Evolutionary conservation across 2,113 vertebrate genomes (phyloP).

Genomic region (Prietella phreatophila): DNA sequence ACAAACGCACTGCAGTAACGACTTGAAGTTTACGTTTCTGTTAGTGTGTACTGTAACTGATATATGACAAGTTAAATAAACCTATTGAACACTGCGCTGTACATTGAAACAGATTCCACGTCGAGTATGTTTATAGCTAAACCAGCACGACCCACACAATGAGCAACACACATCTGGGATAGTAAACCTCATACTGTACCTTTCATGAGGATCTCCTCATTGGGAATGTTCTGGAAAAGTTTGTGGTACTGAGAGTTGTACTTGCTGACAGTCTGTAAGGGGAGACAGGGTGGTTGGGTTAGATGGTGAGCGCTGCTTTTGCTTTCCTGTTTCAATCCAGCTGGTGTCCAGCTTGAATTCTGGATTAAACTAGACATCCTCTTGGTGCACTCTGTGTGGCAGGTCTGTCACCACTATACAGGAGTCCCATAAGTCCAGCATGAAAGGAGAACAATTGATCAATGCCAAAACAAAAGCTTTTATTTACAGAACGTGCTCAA

Average conservation of each 20-base stretch:
- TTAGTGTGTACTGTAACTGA: not conserved
- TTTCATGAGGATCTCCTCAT: constrained; percentile 93
- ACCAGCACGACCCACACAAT: not conserved
- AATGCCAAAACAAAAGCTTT: not conserved
- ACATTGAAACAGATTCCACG: not conserved
- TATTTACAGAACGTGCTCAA: not conserved
- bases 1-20: not conserved
- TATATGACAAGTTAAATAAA: not conserved
- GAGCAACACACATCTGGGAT: not conserved
- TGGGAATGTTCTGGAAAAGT: constrained; percentile 89
- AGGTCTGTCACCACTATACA: not conserved
- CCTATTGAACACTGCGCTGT: not conserved
- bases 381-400: constrained; percentile 41
- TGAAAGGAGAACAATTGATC: not conserved
- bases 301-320: constrained; percentile 66
- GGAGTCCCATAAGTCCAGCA: not conserved
- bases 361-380: constrained; percentile 72
- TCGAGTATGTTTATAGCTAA: not conserved
- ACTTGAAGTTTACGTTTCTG: not conserved
- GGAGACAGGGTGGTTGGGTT: constrained; percentile 54
- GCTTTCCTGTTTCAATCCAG: constrained; percentile 55
- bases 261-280: constrained; percentile 88
- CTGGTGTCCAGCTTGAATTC: constrained; percentile 56
- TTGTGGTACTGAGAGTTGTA: constrained; percentile 98
- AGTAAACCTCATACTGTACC: constrained; percentile 67